These are phyloP conservation scores for Mus caroli DNA, from an alignment of 2,797 vertebrate genomes.

Conservation along the genomic window DNA sequence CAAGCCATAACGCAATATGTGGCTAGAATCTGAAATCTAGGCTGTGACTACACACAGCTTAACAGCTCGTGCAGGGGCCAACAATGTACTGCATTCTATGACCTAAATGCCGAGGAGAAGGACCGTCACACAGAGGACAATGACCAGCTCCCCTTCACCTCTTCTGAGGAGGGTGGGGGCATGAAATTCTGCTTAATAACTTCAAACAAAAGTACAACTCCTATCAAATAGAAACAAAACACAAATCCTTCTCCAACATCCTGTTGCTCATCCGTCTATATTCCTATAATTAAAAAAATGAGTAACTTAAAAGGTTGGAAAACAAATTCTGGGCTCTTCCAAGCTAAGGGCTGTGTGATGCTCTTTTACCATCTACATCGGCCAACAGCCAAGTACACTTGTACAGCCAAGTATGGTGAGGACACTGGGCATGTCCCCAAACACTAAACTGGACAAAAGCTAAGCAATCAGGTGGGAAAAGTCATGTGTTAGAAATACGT, in stretches of 20 bases:
- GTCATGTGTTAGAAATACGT: conserved; percentile 13
- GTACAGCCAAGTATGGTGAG: background rate
- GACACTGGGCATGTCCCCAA: conserved; percentile 22
- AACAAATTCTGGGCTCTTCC: conserved; percentile 14
- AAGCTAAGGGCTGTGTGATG: background rate
- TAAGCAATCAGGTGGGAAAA: conserved; percentile 46
- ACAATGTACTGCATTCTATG: background rate
- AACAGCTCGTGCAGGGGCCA: background rate
- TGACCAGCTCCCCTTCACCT: background rate
- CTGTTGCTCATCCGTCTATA: background rate
- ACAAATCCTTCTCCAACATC: background rate
- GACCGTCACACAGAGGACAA: background rate
- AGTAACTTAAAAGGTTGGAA: background rate
- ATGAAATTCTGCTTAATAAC: conserved; percentile 8
- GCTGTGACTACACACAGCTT: conserved; percentile 2
- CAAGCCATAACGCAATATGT: background rate
- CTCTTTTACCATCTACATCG: background rate
- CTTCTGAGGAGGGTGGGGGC: background rate
- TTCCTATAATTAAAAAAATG: conserved; percentile 50
- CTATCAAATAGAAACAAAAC: conserved; percentile 52
- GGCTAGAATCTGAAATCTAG: background rate
- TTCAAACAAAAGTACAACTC: background rate
- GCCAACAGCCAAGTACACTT: background rate
- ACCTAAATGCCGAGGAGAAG: background rate
- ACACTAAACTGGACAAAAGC: conserved; percentile 6